Percentiles rank a stretch among this genome's conserved stretches.
Evolutionary conservation across 1,140 invertebrate genomes (phyloP).

Genomic region (Neodiprion pinetum): DNA sequence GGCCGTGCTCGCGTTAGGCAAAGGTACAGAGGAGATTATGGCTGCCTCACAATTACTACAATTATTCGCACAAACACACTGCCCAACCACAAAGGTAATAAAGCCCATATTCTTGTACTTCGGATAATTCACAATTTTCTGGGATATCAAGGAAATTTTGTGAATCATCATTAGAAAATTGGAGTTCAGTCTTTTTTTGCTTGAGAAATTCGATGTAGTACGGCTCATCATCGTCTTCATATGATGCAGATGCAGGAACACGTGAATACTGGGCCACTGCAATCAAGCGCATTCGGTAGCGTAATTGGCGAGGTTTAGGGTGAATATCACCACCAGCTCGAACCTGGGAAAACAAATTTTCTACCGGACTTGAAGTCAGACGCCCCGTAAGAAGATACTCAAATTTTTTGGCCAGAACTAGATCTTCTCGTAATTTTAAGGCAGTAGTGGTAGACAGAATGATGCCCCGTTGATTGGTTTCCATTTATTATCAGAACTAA

Average conservation of each 20-base stretch:
- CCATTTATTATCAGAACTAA: too few species aligned
- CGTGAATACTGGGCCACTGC: constrained; percentile 5
- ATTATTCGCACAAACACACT: neutral
- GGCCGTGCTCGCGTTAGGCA: neutral
- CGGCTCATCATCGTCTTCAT: constrained; percentile 19
- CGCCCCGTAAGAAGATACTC: constrained; percentile 17
- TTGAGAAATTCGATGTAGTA: constrained; percentile 13
- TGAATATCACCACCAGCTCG: constrained; percentile 8
- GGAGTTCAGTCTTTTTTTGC: neutral
- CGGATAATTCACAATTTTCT: neutral
- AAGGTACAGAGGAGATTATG: neutral
- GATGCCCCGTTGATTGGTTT: too few species aligned
- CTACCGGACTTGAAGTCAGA: constrained; percentile 14
- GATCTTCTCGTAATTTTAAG: neutral
- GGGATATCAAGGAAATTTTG: neutral
- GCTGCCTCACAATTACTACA: constrained; percentile 1
- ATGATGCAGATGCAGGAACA: constrained; percentile 11
- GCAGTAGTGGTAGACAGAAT: too few species aligned
- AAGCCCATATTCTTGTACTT: neutral
- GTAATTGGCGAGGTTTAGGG: constrained; percentile 15
- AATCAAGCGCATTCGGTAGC: constrained; percentile 17
- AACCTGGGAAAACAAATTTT: constrained; percentile 20
- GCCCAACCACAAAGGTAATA: constrained; percentile 6
- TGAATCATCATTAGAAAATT: neutral
- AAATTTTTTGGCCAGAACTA: neutral